A percentile compares a stretch with the other conserved stretches of the same genome.
phyloP scores from a whole-genome alignment of 2,113 vertebrate species.

The Notothenia rossii region DNA sequence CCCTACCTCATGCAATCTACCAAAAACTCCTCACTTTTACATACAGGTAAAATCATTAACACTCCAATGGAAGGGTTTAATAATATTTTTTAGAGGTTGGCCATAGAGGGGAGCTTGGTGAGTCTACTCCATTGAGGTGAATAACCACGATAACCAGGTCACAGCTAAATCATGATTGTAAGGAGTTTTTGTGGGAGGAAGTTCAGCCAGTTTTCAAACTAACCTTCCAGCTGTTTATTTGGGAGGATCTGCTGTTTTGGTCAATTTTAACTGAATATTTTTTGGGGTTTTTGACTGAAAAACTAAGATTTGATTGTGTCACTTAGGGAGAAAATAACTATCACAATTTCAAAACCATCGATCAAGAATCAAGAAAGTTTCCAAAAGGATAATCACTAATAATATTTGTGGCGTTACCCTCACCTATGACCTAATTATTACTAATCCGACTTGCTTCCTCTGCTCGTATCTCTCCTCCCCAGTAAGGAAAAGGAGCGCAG shows the following conservation, averaged over 20 bases:
- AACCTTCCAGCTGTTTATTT: neutral
- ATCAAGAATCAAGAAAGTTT: too few relatives aligned
- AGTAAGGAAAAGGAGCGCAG: conserved; percentile 89
- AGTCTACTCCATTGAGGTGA: too few relatives aligned
- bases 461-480: conserved; percentile 5
- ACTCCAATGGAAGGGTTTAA: neutral
- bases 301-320: too few relatives aligned
- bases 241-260: neutral
- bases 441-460: neutral
- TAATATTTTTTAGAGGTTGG: conserved; percentile 1
- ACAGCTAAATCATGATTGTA: neutral
- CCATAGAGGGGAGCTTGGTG: too few relatives aligned
- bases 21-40: conserved; percentile 93
- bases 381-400: too few relatives aligned
- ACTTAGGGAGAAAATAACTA: too few relatives aligned
- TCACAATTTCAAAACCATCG: too few relatives aligned
- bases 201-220: too few relatives aligned
- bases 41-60: conserved; percentile 70
- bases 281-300: too few relatives aligned
- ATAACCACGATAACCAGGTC: too few relatives aligned
- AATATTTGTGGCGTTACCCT: neutral
- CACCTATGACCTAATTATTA: neutral
- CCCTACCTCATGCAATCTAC: conserved; percentile 94
- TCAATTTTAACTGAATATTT: too few relatives aligned
- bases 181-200: neutral